Base-by-base conservation (phyloP, 2,797 vertebrate species). In the Coccyzus lansbergi region DNA sequence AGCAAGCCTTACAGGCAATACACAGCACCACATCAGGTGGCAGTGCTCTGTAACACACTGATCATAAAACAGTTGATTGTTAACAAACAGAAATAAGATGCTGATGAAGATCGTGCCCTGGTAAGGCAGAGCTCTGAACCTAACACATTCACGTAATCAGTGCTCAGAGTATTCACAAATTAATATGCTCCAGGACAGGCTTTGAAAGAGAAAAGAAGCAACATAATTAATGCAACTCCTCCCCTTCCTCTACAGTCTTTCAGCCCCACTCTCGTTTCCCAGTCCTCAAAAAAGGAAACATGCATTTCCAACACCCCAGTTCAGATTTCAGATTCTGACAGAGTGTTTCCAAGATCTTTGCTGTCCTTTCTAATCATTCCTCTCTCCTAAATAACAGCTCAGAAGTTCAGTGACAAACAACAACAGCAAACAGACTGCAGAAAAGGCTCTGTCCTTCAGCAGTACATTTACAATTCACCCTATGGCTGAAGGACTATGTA, bases 21-120 rank as follows among this genome's bases (percentile, higher is more conserved):
- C 18, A 26, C 51, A 62, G 63, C 13, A 34, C 26, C 82, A 70
- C 6, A 0, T 46, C 79, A 67, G 56, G 49, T 21, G 38, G 28
- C 71, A 21, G 4, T 1, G 12, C 12, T 69, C 70, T 28, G 34
- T 19, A 74, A 65, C 3, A 2, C 42, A 18, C 63, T 59, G 31
- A 74, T 48, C 52, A 55, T 36, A 36, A 56, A 51, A 15, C 12
- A 55, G 79, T 48, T 80, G 46, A 53, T 13, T 42, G 68, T 67
- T 78, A 90, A 59, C 68, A 67, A 79, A 60, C 33, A 72, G 69
- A 75, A 72, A 65, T 11, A 79, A 55, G 77, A 90, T 92, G 81
- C 55, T 59, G 67, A 17, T 65, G 59, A 92, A 71, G 52, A 11
- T 69, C 53, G 53, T 26, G 31, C 33, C 60, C 29, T 5, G 20